Evolutionary conservation across 2,797 vertebrate species (phyloP).

Genomic region (Oophaga sylvatica): DNA sequence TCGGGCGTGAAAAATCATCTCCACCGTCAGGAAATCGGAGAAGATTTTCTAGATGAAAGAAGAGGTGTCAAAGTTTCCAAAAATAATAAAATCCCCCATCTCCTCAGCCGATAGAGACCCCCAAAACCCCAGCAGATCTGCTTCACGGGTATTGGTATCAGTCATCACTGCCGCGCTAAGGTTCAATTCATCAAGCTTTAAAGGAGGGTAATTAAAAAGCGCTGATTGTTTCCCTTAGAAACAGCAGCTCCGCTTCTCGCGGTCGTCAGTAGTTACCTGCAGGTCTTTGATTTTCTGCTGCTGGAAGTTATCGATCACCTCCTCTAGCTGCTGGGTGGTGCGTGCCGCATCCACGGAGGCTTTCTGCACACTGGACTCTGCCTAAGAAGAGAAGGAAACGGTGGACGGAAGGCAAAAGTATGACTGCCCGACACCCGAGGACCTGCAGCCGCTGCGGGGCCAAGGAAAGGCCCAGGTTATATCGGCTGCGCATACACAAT

Average conservation of each 20-base stretch:
- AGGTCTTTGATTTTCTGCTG: constrained; percentile 79
- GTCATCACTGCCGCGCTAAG: background rate
- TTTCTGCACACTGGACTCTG: constrained; percentile 77
- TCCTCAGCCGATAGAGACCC: no score
- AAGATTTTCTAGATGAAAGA: constrained; percentile 74
- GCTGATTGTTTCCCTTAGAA: no score
- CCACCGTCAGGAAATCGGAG: constrained; percentile 80
- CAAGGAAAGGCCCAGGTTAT: background rate
- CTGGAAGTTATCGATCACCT: constrained; percentile 78
- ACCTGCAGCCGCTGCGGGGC: background rate
- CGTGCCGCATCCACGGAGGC: constrained; percentile 75
- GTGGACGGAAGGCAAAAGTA: background rate
- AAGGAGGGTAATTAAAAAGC: no score
- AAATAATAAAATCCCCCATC: no score
- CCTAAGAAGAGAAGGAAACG: constrained; percentile 66
- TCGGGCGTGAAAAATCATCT: constrained; percentile 85
- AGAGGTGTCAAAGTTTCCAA: background rate
- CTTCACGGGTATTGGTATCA: background rate
- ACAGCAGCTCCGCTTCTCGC: background rate
- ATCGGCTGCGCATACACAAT: background rate
- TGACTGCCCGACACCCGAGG: no score
- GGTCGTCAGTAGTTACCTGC: constrained; percentile 69
- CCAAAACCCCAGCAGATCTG: background rate
- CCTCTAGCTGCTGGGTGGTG: constrained; percentile 76
- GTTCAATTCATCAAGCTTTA: background rate